Evolutionary conservation across 2,113 vertebrate genomes (phyloP), one percentile per base, ranked within the genome.

Genomic region (Saimiri boliviensis): DNA sequence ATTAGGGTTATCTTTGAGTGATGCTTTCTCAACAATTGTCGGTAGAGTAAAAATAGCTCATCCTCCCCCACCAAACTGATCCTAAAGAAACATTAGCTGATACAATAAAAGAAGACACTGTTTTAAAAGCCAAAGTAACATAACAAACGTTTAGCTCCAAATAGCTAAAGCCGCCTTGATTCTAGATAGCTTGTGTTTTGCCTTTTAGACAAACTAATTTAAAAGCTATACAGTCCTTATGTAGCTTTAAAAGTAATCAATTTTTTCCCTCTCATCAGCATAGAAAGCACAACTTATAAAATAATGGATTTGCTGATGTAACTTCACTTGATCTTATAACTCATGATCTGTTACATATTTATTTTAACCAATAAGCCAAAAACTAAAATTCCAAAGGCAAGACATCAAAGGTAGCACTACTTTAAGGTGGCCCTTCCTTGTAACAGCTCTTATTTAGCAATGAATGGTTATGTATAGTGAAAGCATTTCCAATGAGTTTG

Each of bases 401-500:
- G 54, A 82, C 42, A 95, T 90, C 77, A 86, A 93, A 95, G 40
- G 73, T 70, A 71, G 77, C 81, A 35, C 73, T 73, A 14, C 70
- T 84, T 30, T 68, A 96, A 95, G 13, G 13, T 56, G 80, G 66
- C 91, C 89, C 25, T 49, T 96, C 86, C 87, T 56, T 77, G 71
- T 21, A 94, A 91, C 40, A 35, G 0, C 71, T 86, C 96, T 93
- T 42, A 76, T 81, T 90, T 63, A 94, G 52, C 0, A 91, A 96
- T 60, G 52, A 52, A 32, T 56, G 3, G 54, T 45, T 45, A 71
- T 23, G 66, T 37, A 66, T 21, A 95, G 93, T 47, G 60, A 93
- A 94, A 84, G 68, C 91, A 84, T 42, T 79, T 86, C 80, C 74
- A 81, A 58, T 56, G 40, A 56, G 71, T 40, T 25, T 97, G 94